A percentile compares a stretch with the other conserved stretches of the same genome.
These are phyloP conservation scores for Sweltsa coloradensis DNA, from an alignment of 1,140 invertebrate genomes.

Conservation along the genomic window DNA sequence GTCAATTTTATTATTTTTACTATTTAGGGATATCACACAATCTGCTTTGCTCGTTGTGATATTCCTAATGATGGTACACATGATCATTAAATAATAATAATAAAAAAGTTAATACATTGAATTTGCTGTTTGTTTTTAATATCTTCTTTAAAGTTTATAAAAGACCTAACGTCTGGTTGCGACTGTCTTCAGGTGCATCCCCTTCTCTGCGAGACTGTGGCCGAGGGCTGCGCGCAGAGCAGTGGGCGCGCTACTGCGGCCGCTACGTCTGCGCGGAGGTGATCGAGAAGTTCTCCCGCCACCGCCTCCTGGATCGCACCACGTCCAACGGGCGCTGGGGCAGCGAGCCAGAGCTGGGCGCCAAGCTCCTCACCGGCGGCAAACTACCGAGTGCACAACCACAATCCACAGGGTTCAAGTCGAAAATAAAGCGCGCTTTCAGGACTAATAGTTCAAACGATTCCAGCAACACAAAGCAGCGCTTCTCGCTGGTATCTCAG, in stretches of 20 bases:
- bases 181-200: conserved; percentile 65
- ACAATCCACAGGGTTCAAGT: conserved; percentile 33
- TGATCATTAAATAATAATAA: too few species aligned
- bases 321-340: conserved; percentile 43
- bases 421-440: conserved; percentile 43
- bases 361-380: conserved; percentile 32
- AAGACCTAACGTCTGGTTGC: too few species aligned
- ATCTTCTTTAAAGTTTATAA: too few species aligned
- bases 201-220: conserved; percentile 57
- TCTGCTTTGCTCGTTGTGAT: too few species aligned
- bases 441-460: too few species aligned
- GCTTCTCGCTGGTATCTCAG: conserved; percentile 38
- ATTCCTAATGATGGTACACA: too few species aligned
- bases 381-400: too few species aligned
- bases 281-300: conserved; percentile 54
- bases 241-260: conserved; percentile 69
- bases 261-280: conserved; percentile 60
- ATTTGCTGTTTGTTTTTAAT: too few species aligned
- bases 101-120: too few species aligned
- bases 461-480: too few species aligned
- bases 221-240: conserved; percentile 54
- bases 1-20: too few species aligned
- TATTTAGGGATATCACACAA: too few species aligned
- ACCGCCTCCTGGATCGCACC: conserved; percentile 38
- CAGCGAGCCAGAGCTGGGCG: conserved; percentile 39